Conservation (phyloP, 2,888 invertebrate species). For the Thysanoteuthis rhombus region DNA sequence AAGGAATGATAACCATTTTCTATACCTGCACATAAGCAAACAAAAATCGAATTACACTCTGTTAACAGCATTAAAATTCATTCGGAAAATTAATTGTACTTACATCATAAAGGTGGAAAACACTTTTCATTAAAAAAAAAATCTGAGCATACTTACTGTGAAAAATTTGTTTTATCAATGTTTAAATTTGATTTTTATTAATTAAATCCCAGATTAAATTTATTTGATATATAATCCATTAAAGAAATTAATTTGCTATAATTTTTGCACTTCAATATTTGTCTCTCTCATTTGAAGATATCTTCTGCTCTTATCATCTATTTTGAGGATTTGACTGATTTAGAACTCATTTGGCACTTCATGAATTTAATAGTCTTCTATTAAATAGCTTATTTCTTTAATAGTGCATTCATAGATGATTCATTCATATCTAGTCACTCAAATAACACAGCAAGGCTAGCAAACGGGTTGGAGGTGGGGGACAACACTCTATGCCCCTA, state of each 20-base stretch:
- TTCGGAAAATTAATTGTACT: not conserved
- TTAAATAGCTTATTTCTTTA: not conserved
- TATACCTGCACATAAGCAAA: too few relatives aligned
- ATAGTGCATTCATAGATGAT: not conserved
- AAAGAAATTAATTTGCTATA: not conserved
- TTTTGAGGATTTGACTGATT: too few relatives aligned
- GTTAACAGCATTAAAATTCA: too few relatives aligned
- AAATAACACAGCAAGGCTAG: too few relatives aligned
- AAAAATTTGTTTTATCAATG: not conserved
- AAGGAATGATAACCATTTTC: too few relatives aligned
- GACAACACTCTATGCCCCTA: too few relatives aligned
- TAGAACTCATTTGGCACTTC: too few relatives aligned
- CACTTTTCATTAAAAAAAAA: not conserved
- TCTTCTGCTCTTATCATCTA: not conserved
- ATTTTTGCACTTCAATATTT: not conserved
- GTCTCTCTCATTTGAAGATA: not conserved
- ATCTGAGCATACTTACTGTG: not conserved
- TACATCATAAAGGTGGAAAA: not conserved
- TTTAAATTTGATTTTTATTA: not conserved
- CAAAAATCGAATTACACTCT: too few relatives aligned
- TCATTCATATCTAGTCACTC: too few relatives aligned
- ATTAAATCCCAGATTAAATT: not conserved
- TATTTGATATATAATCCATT: not conserved
- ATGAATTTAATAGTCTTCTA: too few relatives aligned
- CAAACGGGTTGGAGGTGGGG: too few relatives aligned